These are phyloP conservation scores for Ectropis grisescens DNA, from an alignment of 1,140 invertebrate genomes.

Conservation along the genomic window DNA sequence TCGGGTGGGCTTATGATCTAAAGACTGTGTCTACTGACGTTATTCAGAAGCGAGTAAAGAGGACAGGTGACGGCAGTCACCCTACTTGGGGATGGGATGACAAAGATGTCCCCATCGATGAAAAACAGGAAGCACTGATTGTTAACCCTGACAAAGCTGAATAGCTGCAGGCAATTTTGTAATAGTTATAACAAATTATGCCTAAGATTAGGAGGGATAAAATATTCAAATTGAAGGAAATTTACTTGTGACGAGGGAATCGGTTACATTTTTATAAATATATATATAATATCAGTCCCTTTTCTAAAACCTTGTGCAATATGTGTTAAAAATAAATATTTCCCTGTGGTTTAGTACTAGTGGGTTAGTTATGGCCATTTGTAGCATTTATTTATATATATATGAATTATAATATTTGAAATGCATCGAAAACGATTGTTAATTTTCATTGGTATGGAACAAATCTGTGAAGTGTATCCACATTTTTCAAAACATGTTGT, in stretches of 20 bases:
- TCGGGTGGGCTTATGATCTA: conserved; percentile 76
- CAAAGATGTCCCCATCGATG: conserved; percentile 23
- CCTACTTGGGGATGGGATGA: conserved; percentile 60
- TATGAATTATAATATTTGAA: too few species aligned
- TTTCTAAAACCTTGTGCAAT: neutral
- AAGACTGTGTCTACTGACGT: conserved; percentile 71
- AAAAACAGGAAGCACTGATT: conserved; percentile 40
- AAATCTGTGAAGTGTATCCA: too few species aligned
- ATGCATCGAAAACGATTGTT: too few species aligned
- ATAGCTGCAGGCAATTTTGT: too few species aligned
- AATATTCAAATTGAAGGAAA: neutral
- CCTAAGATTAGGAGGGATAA: neutral
- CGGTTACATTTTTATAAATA: neutral
- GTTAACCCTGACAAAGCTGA: conserved; percentile 21
- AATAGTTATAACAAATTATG: conserved; percentile 8
- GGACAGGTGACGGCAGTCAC: conserved; percentile 77
- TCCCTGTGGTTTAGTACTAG: too few species aligned
- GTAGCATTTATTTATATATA: too few species aligned
- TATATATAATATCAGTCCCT: neutral
- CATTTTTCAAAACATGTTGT: too few species aligned
- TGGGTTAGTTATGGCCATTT: too few species aligned
- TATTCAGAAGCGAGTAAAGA: conserved; percentile 62
- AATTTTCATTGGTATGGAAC: too few species aligned
- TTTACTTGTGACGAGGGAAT: neutral
- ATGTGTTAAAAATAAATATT: too few species aligned